phyloP scores from a whole-genome alignment of 2,113 vertebrate genomes.

The Corvus moneduloides region DNA sequence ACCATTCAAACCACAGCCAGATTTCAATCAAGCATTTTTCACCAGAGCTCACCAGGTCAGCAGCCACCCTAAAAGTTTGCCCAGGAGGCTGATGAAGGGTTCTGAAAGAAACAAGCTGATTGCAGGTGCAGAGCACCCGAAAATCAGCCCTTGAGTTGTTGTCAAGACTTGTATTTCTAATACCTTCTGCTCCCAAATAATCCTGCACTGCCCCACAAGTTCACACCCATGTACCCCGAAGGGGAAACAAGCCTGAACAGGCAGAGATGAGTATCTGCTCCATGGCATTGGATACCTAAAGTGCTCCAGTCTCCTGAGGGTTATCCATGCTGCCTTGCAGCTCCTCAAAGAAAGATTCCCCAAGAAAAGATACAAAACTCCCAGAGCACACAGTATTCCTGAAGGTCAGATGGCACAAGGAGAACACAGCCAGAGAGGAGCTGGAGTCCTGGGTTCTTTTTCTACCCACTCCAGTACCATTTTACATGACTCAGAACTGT shows the following conservation, averaged over 20 bases:
- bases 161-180: background rate
- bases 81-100: background rate
- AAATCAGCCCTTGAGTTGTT: background rate
- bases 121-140: background rate
- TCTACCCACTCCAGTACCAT: background rate
- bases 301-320: background rate
- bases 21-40: background rate
- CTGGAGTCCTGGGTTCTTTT: background rate
- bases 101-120: background rate
- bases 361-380: background rate
- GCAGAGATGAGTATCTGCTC: conserved; percentile 33
- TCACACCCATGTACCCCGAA: background rate
- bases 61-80: background rate
- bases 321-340: background rate
- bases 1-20: background rate
- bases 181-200: background rate
- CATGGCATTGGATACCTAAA: background rate
- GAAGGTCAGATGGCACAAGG: background rate
- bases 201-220: background rate
- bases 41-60: background rate
- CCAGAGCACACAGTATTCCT: background rate
- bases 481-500: background rate
- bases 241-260: conserved; percentile 26
- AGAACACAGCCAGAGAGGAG: background rate
- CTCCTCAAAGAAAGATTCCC: background rate